phyloP scores from a whole-genome alignment of 2,888 invertebrate species.

The Spialia ferax region DNA sequence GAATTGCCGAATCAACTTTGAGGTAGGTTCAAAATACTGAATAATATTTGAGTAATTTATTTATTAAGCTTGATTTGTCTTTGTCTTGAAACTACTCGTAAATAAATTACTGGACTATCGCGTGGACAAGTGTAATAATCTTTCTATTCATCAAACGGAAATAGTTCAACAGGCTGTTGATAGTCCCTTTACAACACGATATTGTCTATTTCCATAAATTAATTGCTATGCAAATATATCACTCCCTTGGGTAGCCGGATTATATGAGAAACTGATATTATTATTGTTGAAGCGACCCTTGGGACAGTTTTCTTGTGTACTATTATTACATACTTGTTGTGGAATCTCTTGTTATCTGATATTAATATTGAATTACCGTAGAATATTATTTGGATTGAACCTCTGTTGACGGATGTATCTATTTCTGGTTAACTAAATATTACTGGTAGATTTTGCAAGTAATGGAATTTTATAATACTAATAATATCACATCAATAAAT shows the following conservation, averaged over 20 bases:
- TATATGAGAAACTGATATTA: constrained; percentile 27
- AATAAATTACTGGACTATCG: neutral
- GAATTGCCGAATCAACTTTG: neutral
- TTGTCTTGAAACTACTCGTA: neutral
- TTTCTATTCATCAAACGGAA: constrained; percentile 13
- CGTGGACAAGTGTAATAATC: constrained; percentile 20
- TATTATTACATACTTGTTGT: constrained; percentile 2
- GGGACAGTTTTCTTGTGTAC: constrained; percentile 13
- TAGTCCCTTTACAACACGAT: constrained; percentile 16
- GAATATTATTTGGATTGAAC: neutral
- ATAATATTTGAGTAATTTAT: no score
- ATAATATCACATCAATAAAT: no score
- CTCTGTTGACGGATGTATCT: neutral
- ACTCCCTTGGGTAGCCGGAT: constrained; percentile 11
- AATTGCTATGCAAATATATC: constrained; percentile 25
- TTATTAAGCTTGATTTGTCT: neutral
- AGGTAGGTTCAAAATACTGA: neutral
- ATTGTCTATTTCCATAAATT: constrained; percentile 27
- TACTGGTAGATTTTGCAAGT: no score
- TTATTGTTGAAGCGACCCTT: constrained; percentile 18
- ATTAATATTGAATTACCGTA: constrained; percentile 1
- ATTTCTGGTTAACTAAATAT: no score
- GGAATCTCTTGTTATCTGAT: neutral
- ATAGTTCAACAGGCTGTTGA: constrained; percentile 30
- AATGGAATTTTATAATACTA: no score